Evolutionary conservation across 2,797 vertebrate species (phyloP), one percentile per base, ranked within the genome.

Genomic region (Caiman crocodilus): DNA sequence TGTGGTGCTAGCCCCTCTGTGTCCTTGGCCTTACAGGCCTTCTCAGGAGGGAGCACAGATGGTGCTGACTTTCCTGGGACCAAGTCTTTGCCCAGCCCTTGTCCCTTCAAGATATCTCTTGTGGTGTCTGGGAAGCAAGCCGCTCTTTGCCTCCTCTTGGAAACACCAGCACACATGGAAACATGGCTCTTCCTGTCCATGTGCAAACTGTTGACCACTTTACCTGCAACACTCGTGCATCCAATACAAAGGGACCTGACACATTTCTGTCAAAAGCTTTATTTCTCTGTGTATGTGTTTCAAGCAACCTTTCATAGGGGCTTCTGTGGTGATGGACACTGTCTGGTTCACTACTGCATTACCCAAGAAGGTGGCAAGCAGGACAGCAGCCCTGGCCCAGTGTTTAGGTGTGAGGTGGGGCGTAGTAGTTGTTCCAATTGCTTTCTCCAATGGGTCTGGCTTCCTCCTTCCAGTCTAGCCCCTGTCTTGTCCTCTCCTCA

Each of bases 191-290:
- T 35, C 42, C 76, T 35, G 76, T 5, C 76, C 69, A 8, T 2
- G 11, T 59, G 60, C 65, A 32, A 7, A 90, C 84, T 81, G 5
- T 67, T 58, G 77, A 25, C 35, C 74, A 61, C 28, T 69, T 5
- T 79, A 74, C 58, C 84, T 42, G 64, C 56, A 56, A 32, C 3
- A 1, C 16, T 56, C 14, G 26, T 16, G 10, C 65, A n/a, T 69
- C 4, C 21, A 60, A 16, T 30, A 69, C 32, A 63, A 82, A 86
- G 71, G 60, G 21, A 95, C 18, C 2, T 6, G n/a, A 28, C 82
- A 92, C 26, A 86, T 94, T 84, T 74, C 58, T 86, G 58, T 90
- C 89, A 78, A 90, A 88, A 56, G 3, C 63, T 96, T 97, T 96
- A 94, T 96, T 97, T 88, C 73, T 82, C 67, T 12, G 11, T 23